Percentiles rank a stretch among this genome's conserved stretches.
phyloP scores from a whole-genome alignment of 2,113 vertebrate genomes.

The Hippocampus mohnikei region DNA sequence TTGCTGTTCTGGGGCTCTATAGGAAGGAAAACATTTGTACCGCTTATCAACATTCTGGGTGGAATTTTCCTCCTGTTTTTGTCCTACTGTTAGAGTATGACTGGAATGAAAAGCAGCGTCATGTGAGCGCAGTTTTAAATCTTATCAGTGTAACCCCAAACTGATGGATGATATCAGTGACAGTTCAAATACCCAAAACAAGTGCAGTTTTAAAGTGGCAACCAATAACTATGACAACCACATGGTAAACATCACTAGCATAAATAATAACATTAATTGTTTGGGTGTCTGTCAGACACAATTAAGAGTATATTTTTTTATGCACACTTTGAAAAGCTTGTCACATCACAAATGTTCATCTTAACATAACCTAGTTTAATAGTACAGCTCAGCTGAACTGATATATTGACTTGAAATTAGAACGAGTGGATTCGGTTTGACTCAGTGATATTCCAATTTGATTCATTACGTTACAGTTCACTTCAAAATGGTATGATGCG shows the following conservation, averaged over 20 bases:
- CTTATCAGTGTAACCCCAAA: slow-evolving; percentile 23
- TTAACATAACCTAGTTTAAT: too few species aligned
- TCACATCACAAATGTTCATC: too few species aligned
- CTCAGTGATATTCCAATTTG: too few species aligned
- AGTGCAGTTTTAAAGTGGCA: not conserved
- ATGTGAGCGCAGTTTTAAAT: slow-evolving; percentile 20
- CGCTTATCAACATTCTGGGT: not conserved
- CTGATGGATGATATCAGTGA: slow-evolving; percentile 13
- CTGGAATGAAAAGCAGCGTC: slow-evolving; percentile 29
- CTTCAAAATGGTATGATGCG: too few species aligned
- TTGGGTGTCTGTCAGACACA: not conserved
- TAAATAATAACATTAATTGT: not conserved
- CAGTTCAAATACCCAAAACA: not conserved
- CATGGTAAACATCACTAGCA: not conserved
- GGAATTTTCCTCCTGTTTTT: not conserved
- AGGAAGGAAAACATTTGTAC: slow-evolving; percentile 5
- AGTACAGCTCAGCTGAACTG: too few species aligned
- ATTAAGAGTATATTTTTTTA: not conserved
- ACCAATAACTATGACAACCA: not conserved
- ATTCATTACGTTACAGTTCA: too few species aligned
- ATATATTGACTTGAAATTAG: too few species aligned
- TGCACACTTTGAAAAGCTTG: too few species aligned
- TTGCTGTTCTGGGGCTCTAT: not conserved
- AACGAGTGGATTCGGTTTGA: too few species aligned
- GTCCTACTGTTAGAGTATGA: slow-evolving; percentile 13